phyloP scores from a whole-genome alignment of 2,113 vertebrate species.

The Syrrhaptes paradoxus region DNA sequence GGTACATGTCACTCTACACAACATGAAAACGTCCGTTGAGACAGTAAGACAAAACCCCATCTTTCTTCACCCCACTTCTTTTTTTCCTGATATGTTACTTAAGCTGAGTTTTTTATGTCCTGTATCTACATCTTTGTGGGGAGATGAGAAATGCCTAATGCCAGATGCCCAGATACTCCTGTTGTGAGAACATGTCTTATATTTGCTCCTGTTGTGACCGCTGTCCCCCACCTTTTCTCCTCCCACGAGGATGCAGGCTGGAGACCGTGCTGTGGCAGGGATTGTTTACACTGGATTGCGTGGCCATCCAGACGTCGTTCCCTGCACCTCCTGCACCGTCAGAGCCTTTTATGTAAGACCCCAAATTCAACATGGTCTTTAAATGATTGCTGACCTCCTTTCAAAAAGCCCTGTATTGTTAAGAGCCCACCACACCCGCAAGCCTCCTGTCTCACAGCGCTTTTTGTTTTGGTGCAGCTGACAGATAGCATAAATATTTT shows the following conservation, averaged over 20 bases:
- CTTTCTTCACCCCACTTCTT: background rate
- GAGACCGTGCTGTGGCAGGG: background rate
- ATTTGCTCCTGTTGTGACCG: fast-evolving
- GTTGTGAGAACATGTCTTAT: background rate
- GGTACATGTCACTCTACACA: background rate
- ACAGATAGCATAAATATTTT: background rate
- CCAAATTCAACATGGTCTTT: background rate
- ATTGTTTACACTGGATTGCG: background rate
- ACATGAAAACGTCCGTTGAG: background rate
- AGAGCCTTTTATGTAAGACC: background rate
- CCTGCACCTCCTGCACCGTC: background rate
- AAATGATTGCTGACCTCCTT: background rate
- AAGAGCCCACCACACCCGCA: background rate
- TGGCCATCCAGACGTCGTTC: background rate
- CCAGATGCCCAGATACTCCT: background rate
- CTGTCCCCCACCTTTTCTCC: background rate
- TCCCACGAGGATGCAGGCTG: background rate
- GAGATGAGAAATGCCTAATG: background rate
- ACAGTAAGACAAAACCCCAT: background rate
- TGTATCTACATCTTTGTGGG: background rate
- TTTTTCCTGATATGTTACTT: background rate
- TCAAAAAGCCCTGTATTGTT: background rate
- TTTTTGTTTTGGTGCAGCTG: background rate
- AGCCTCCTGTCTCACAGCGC: too few relatives aligned
- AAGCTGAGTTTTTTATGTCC: background rate